These are phyloP conservation scores for Chrysochloris asiatica DNA, from an alignment of 2,113 vertebrate genomes.

Conservation along the genomic window DNA sequence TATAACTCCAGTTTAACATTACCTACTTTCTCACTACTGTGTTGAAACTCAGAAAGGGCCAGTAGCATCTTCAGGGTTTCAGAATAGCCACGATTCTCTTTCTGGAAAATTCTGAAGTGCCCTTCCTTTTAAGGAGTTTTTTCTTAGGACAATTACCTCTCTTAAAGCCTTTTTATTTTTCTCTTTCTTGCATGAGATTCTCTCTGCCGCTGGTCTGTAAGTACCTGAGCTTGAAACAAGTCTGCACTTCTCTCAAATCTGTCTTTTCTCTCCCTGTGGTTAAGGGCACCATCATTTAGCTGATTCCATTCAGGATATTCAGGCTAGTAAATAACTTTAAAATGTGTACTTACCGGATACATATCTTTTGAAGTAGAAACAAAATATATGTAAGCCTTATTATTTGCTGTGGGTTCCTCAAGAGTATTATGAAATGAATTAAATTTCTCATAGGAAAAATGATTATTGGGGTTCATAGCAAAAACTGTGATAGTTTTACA, in stretches of 20 bases:
- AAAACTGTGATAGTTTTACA: not conserved
- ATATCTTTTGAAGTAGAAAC: slow-evolving; percentile 43
- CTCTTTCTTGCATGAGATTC: not conserved
- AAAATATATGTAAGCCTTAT: slow-evolving; percentile 36
- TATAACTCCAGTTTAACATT: not conserved
- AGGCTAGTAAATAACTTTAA: slow-evolving; percentile 20
- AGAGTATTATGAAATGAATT: slow-evolving; percentile 33
- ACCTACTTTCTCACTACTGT: slow-evolving; percentile 13
- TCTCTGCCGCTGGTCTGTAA: not conserved
- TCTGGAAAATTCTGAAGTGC: slow-evolving; percentile 24
- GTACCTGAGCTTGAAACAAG: not conserved
- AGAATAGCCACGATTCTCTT: not conserved
- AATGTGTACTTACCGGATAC: slow-evolving; percentile 29
- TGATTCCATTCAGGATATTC: slow-evolving; percentile 22
- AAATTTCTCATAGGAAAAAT: slow-evolving; percentile 8
- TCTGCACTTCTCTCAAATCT: not conserved
- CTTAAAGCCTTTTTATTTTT: not conserved
- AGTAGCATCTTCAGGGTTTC: slow-evolving; percentile 6
- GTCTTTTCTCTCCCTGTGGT: not conserved
- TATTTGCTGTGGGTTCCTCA: not conserved
- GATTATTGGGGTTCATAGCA: slow-evolving; percentile 34
- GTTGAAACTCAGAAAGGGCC: slow-evolving; percentile 29
- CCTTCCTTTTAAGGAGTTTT: not conserved
- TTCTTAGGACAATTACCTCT: not conserved
- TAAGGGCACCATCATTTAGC: not conserved